Conservation (phyloP, 2,888 invertebrate genomes). For the Papilio protenor region DNA sequence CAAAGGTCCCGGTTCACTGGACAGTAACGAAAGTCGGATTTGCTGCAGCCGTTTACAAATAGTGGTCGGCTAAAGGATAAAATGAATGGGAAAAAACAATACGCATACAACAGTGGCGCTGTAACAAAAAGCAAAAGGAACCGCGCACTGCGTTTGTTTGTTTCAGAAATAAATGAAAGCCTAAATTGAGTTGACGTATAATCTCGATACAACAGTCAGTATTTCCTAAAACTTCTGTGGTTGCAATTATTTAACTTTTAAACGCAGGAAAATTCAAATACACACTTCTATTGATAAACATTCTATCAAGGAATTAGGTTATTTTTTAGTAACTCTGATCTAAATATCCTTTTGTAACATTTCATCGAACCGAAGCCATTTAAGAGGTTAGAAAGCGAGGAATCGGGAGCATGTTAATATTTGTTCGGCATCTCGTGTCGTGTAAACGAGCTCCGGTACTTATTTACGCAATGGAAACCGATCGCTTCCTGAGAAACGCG, state of each 20-base stretch:
- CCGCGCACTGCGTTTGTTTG: slow-evolving; percentile 11
- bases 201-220: not conserved
- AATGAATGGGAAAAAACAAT: slow-evolving; percentile 40
- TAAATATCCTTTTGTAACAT: not conserved
- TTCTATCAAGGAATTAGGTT: not conserved
- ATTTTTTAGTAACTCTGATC: not conserved
- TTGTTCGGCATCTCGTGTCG: slow-evolving; percentile 19
- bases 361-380: slow-evolving; percentile 37
- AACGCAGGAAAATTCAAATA: not conserved
- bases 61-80: slow-evolving; percentile 51
- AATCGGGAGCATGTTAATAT: slow-evolving; percentile 23
- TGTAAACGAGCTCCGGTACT: slow-evolving; percentile 29
- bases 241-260: not conserved
- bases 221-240: not conserved
- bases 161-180: slow-evolving; percentile 20
- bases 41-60: slow-evolving; percentile 60
- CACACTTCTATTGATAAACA: not conserved
- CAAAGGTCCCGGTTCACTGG: slow-evolving; percentile 60
- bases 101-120: slow-evolving; percentile 40
- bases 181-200: slow-evolving; percentile 28
- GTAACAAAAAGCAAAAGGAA: slow-evolving; percentile 45
- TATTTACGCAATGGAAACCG: slow-evolving; percentile 37
- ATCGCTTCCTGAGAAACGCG: slow-evolving; percentile 39
- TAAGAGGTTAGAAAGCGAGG: slow-evolving; percentile 12
- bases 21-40: slow-evolving; percentile 64